Percentiles rank a stretch among this genome's conserved stretches.
phyloP scores from a whole-genome alignment of 2,797 vertebrate species.

The Semotilus atromaculatus region DNA sequence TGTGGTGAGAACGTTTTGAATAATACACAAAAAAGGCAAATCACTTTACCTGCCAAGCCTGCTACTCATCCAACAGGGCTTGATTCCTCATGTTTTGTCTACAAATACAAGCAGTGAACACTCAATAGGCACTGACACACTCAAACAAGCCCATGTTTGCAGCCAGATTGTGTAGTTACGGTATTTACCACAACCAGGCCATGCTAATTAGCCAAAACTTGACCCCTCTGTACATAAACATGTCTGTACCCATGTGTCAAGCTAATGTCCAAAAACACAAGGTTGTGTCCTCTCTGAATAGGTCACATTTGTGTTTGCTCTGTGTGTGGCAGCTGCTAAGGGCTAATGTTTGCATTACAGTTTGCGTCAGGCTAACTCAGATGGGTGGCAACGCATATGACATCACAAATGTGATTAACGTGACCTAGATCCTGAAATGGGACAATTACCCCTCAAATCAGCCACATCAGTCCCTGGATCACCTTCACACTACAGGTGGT shows the following conservation, averaged over 20 bases:
- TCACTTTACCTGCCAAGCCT: constrained; percentile 48
- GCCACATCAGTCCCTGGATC: constrained; percentile 30
- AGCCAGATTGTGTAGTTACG: neutral
- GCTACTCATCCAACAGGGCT: constrained; percentile 27
- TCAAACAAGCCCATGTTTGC: neutral
- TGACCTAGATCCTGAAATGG: constrained; percentile 45
- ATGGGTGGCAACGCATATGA: constrained; percentile 40
- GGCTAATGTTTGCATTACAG: constrained; percentile 33
- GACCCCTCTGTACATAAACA: neutral
- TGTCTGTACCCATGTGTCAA: neutral
- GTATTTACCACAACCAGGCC: neutral
- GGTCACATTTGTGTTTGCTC: neutral
- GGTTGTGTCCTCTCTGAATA: neutral
- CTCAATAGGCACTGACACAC: neutral
- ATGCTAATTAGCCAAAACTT: neutral
- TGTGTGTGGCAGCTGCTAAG: constrained; percentile 25
- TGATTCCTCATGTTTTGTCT: constrained; percentile 12
- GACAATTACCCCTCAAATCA: constrained; percentile 46
- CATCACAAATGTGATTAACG: constrained; percentile 58
- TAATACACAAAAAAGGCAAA: constrained; percentile 57
- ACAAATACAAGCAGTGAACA: neutral
- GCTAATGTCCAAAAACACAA: neutral
- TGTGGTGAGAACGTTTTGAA: constrained; percentile 54
- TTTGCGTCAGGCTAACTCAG: constrained; percentile 30
- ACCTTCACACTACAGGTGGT: constrained; percentile 37